A percentile compares a stretch with the other conserved stretches of the same genome.
Conservation (phyloP, 1,140 invertebrate species). For the Hermetia illucens region DNA sequence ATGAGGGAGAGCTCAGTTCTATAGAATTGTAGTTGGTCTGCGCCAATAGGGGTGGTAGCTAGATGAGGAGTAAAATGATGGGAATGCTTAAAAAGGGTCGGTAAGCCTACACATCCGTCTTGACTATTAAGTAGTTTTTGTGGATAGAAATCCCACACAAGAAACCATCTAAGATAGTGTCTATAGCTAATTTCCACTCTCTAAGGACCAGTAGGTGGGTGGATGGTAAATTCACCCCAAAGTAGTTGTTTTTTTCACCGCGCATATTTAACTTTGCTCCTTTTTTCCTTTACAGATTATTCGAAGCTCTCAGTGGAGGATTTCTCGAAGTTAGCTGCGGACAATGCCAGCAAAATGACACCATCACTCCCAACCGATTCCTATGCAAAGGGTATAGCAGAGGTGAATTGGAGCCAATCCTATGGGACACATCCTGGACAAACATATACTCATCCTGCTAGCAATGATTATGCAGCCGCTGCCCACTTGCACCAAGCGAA, state of each 20-base stretch:
- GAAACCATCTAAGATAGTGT: too few species aligned
- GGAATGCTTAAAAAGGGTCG: too few species aligned
- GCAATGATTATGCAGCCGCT: constrained; percentile 23
- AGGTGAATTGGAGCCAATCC: constrained; percentile 27
- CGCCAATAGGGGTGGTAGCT: too few species aligned
- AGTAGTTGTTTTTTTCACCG: not conserved
- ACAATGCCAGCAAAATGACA: constrained; percentile 33
- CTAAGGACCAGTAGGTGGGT: too few species aligned
- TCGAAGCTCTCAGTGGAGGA: constrained; percentile 32
- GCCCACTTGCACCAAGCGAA: constrained; percentile 7
- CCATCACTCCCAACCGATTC: constrained; percentile 25
- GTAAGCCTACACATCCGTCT: too few species aligned
- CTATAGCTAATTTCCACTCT: too few species aligned
- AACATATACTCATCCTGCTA: constrained; percentile 17
- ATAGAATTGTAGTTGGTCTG: too few species aligned
- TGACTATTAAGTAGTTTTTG: too few species aligned
- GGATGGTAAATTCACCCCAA: too few species aligned
- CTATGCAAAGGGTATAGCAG: constrained; percentile 29
- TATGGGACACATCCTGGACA: constrained; percentile 10
- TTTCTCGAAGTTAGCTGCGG: constrained; percentile 39
- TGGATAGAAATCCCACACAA: too few species aligned
- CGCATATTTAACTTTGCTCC: not conserved
- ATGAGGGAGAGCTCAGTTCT: too few species aligned
- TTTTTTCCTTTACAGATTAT: constrained; percentile 15
- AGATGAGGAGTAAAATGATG: too few species aligned